Conservation (phyloP, 1,140 invertebrate species). For the Tetramorium simillimum region DNA sequence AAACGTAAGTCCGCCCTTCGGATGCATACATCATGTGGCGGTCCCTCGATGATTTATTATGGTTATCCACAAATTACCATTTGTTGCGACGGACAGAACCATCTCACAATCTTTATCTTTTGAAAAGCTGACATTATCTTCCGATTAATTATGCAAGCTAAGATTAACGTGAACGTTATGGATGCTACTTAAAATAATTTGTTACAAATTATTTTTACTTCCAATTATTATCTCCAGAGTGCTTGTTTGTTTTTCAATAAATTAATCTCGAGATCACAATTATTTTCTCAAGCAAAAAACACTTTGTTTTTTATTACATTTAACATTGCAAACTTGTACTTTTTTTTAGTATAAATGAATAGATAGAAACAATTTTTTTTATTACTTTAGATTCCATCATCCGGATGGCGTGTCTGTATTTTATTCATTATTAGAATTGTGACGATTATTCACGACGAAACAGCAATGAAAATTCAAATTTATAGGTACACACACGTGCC, state of each 20-base stretch:
- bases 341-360: neutral
- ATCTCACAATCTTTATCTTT: neutral
- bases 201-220: neutral
- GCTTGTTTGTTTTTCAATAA: neutral
- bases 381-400: neutral
- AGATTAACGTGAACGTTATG: neutral
- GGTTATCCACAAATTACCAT: slow-evolving; percentile 31
- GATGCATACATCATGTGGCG: slow-evolving; percentile 34
- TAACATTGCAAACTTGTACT: neutral
- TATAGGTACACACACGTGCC: neutral
- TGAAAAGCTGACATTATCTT: neutral
- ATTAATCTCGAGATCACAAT: neutral
- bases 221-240: neutral
- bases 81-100: slow-evolving; percentile 9
- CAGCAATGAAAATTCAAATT: slow-evolving; percentile 29
- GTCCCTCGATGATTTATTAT: slow-evolving; percentile 49
- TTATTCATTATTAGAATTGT: neutral
- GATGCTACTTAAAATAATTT: neutral
- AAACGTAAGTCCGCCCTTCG: slow-evolving; percentile 66
- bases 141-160: neutral
- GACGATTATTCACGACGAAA: neutral
- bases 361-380: neutral
- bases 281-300: neutral
- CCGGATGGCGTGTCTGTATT: neutral
- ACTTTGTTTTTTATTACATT: neutral